phyloP scores from a whole-genome alignment of 2,113 vertebrate genomes.

The Axis porcinus region DNA sequence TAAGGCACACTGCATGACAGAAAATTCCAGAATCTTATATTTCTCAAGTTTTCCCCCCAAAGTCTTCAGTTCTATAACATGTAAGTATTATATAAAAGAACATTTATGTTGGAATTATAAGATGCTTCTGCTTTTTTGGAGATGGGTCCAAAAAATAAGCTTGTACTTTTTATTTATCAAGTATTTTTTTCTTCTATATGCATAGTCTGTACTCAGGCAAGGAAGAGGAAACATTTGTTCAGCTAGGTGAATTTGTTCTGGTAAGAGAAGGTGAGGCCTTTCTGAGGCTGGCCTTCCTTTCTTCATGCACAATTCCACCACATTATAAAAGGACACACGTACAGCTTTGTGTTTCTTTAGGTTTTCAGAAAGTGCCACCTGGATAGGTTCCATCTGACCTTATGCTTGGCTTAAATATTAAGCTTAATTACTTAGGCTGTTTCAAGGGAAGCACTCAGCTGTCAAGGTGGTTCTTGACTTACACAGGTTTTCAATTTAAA shows the following conservation, averaged over 20 bases:
- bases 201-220: background rate
- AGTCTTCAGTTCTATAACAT: background rate
- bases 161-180: background rate
- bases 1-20: background rate
- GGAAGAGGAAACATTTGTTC: background rate
- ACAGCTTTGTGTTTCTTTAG: background rate
- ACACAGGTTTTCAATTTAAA: conserved; percentile 61
- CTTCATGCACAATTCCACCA: background rate
- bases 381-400: conserved; percentile 36
- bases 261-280: background rate
- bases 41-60: background rate
- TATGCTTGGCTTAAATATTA: conserved; percentile 59
- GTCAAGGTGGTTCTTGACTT: conserved; percentile 40
- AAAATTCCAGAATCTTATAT: background rate
- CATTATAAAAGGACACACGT: background rate
- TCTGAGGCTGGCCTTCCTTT: background rate
- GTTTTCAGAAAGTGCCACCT: conserved; percentile 25
- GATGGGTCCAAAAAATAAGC: background rate
- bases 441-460: conserved; percentile 51
- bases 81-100: background rate
- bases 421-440: conserved; percentile 48
- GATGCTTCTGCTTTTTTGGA: background rate
- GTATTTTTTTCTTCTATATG: background rate
- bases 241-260: background rate
- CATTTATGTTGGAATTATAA: background rate